Conservation (phyloP, 2,888 invertebrate species). For the Pocota personata region DNA sequence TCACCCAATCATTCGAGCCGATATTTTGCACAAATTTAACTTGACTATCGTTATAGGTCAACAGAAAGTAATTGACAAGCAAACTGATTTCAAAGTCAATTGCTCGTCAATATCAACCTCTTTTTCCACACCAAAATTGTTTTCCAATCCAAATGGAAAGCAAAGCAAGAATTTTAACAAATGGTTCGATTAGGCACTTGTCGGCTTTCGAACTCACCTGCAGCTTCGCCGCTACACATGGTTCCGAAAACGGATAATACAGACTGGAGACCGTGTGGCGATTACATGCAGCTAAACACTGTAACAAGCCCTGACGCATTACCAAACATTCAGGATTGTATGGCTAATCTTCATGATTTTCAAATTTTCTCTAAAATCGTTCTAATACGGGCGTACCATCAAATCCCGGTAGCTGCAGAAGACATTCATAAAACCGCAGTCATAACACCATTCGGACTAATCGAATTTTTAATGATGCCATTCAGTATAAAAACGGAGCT, state of each 20-base stretch:
- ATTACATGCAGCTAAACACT: conserved; percentile 13
- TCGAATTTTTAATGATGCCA: background rate
- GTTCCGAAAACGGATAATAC: conserved; percentile 66
- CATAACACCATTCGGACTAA: too few species aligned
- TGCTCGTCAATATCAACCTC: background rate
- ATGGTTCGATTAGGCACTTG: conserved; percentile 74
- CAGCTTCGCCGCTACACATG: conserved; percentile 75
- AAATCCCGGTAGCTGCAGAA: conserved; percentile 77
- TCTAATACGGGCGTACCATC: conserved; percentile 68
- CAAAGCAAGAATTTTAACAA: conserved; percentile 72
- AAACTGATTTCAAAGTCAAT: background rate
- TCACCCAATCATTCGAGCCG: background rate
- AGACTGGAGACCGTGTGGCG: background rate
- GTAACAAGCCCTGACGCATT: conserved; percentile 16
- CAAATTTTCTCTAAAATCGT: conserved; percentile 34
- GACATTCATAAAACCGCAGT: background rate
- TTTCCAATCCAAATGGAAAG: conserved; percentile 23
- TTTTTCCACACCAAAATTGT: too few species aligned
- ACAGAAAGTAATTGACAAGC: too few species aligned
- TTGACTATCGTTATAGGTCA: background rate
- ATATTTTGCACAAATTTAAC: background rate
- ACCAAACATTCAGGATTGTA: conserved; percentile 16
- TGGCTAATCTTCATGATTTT: background rate
- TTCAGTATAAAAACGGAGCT: background rate
- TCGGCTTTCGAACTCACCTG: too few species aligned